Evolutionary conservation across 2,888 invertebrate genomes (phyloP).

Genomic region (Thera obeliscata): DNA sequence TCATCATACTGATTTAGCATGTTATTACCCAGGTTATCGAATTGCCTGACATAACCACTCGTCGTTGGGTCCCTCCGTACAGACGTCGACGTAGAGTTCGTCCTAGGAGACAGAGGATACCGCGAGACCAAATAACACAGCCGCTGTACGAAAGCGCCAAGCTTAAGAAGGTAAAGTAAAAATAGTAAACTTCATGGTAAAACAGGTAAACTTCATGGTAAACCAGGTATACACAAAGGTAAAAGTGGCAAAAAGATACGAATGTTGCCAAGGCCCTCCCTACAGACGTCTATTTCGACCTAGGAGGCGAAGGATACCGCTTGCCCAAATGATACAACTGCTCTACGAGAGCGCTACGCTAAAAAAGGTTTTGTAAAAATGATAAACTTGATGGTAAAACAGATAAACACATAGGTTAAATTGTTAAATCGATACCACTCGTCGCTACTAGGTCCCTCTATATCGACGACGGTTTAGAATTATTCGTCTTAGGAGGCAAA

Average conservation of each 20-base stretch:
- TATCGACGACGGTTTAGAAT: no score
- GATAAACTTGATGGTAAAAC: no score
- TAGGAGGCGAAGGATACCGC: no score
- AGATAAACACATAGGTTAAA: no score
- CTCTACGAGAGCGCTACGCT: no score
- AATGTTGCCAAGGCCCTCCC: no score
- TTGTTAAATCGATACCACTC: background rate
- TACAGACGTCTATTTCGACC: no score
- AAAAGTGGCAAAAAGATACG: background rate
- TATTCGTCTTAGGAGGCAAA: no score
- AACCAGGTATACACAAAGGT: background rate
- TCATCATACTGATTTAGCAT: no score
- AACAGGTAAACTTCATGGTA: background rate
- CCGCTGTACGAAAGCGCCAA: conserved; percentile 61
- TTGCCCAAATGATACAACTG: no score
- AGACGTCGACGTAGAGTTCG: conserved; percentile 49
- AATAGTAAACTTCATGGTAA: background rate
- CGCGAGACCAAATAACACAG: conserved; percentile 60
- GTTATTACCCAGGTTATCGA: conserved; percentile 54
- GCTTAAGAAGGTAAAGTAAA: conserved; percentile 56
- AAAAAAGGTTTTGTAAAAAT: no score
- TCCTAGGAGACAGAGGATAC: conserved; percentile 54
- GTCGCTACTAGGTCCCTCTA: no score
- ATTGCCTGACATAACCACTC: conserved; percentile 55
- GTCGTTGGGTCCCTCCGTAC: conserved; percentile 70